Percentiles rank a stretch among this genome's conserved stretches.
These are phyloP conservation scores for Halcyon senegalensis DNA, from an alignment of 2,113 vertebrate genomes.

Conservation along the genomic window DNA sequence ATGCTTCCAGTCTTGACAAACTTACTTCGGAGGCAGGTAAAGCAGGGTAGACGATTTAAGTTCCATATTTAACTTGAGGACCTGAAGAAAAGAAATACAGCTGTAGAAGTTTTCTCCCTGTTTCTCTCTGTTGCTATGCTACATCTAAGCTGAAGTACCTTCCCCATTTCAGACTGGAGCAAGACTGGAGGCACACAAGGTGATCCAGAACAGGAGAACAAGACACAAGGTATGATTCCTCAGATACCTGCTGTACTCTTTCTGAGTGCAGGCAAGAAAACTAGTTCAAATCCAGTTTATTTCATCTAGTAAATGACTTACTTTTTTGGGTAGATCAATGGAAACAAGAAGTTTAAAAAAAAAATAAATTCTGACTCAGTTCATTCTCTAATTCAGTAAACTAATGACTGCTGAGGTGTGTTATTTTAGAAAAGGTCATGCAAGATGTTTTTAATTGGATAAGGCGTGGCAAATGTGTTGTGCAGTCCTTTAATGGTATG, in stretches of 20 bases:
- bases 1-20: not conserved
- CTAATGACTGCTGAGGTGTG: not conserved
- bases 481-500: not conserved
- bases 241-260: not conserved
- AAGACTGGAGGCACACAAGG: not conserved
- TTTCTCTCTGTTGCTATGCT: not conserved
- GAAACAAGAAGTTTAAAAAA: not conserved
- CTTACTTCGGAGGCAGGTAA: not conserved
- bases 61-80: not conserved
- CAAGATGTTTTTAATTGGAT: not conserved
- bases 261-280: not conserved
- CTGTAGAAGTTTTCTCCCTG: not conserved
- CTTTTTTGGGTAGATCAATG: not conserved
- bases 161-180: not conserved
- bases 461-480: not conserved
- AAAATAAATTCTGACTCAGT: not conserved
- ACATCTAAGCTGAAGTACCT: not conserved
- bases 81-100: not conserved
- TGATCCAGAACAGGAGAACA: not conserved
- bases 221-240: not conserved
- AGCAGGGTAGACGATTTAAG: not conserved
- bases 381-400: not conserved
- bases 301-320: not conserved
- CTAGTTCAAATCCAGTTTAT: not conserved
- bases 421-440: not conserved